Base-by-base conservation (phyloP, 2,888 invertebrate genomes). In the Hemithea aestivaria region DNA sequence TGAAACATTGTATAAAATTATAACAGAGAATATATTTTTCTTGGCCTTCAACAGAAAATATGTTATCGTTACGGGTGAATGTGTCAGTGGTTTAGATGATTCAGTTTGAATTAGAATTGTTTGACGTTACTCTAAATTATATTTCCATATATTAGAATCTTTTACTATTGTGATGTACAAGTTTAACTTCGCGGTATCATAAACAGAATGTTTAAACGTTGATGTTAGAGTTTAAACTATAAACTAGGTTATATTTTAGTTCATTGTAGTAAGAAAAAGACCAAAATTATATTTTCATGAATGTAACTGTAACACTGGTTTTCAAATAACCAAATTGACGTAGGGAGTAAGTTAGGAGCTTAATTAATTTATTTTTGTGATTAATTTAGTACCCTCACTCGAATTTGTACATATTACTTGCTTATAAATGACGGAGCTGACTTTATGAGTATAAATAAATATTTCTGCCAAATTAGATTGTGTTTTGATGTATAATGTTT, bases 381-480 rank as follows among this genome's bases (percentile, higher is more conserved):
- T 80, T 79, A 71, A 70, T 77, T 78, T 76, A 59, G 73, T 77
- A 81, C 75, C 76, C 79, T 82, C 72, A 75, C 72, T 79, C 66
- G 66, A 75, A 72, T 69, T 73, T 87, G 85, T 85, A 85, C 74
- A 85, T 53, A 69, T 74, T 72, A 78, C 69, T 69, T 76, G 81
- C 84, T 83, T 83, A 78, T 77, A 73, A 74, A 77, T 73, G 76
- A 79, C 66, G 71, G 74, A 71, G 83, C 83, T 85, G 80, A 77
- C 67, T 78, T 83, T 78, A 79, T 76, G 73, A 80, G 78, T 85
- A 84, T 79, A 74, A 85, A 83, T 84, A 84, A 85, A 85, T 82
- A 84, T 83, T 83, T 87, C 85, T 85, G 87, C 87, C 87, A 87
- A 87, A 87, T 85, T 77, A 79, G 51, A 49, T 50, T 46, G 58